phyloP scores from a whole-genome alignment of 2,797 vertebrate genomes.

The Sciurus vulgaris region DNA sequence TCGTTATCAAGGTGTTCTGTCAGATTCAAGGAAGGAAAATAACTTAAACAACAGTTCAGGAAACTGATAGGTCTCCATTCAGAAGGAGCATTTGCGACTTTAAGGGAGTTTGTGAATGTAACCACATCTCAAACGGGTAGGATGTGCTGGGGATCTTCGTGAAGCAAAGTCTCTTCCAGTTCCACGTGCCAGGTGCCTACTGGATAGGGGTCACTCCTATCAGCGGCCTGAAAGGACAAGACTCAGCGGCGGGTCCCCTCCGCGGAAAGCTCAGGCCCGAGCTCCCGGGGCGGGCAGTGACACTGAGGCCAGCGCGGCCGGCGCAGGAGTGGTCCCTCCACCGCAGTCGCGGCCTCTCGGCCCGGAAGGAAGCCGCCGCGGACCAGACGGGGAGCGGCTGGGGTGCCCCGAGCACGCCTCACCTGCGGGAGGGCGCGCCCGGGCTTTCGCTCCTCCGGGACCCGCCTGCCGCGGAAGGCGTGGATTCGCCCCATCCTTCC shows the following conservation, averaged over 20 bases:
- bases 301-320: neutral
- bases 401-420: conserved; percentile 30
- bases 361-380: conserved; percentile 62
- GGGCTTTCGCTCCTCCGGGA: neutral
- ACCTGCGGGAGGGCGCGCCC: conserved; percentile 57
- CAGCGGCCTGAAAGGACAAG: neutral
- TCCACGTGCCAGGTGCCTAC: conserved; percentile 25
- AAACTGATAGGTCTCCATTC: neutral
- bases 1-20: neutral
- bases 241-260: neutral
- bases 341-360: neutral
- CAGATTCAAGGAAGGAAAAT: neutral
- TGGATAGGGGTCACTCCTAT: neutral
- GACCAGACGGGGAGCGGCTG: neutral
- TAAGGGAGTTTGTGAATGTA: neutral
- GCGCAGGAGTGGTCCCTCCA: neutral
- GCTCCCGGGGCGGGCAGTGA: conserved; percentile 55
- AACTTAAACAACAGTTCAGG: neutral
- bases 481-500: neutral
- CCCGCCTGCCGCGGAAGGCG: neutral
- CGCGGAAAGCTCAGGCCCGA: neutral
- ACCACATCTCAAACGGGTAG: neutral
- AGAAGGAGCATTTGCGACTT: neutral
- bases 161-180: neutral
- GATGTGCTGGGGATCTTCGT: neutral